These are phyloP conservation scores for Drosophila teissieri DNA, from an alignment of 1,140 invertebrate genomes.

Conservation along the genomic window DNA sequence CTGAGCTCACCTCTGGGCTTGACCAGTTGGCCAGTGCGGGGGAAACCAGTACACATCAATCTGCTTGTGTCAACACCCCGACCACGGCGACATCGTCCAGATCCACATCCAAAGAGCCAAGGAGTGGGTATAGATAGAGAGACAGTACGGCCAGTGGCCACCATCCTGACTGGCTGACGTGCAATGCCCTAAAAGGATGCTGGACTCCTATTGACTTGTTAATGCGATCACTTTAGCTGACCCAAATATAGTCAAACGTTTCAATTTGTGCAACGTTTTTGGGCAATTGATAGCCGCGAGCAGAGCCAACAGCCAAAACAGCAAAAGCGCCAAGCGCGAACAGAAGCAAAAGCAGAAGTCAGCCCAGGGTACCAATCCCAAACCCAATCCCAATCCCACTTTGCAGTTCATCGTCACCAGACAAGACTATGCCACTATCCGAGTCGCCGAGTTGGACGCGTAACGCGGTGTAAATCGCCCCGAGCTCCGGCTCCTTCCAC, in stretches of 20 bases:
- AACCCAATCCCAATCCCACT: conserved; percentile 42
- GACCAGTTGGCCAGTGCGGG: conserved; percentile 53
- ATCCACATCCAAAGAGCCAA: neutral
- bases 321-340: conserved; percentile 14
- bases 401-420: conserved; percentile 76
- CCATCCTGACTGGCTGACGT: conserved; percentile 55
- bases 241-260: conserved; percentile 83
- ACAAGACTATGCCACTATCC: conserved; percentile 30
- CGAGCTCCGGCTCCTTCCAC: conserved; percentile 41
- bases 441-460: conserved; percentile 37
- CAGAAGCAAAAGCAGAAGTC: conserved; percentile 55
- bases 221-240: conserved; percentile 83
- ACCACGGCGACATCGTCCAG: conserved; percentile 33
- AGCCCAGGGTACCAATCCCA: conserved; percentile 21
- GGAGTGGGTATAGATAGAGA: neutral
- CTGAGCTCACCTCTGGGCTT: conserved; percentile 43
- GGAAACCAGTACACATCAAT: conserved; percentile 77
- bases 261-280: conserved; percentile 82
- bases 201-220: conserved; percentile 83
- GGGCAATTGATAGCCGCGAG: conserved; percentile 75
- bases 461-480: conserved; percentile 75
- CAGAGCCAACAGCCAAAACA: conserved; percentile 38
- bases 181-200: conserved; percentile 80
- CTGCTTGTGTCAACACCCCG: conserved; percentile 70
- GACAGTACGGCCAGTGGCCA: neutral